Conservation (phyloP, 2,797 vertebrate species). For the Labeo calbasu region DNA sequence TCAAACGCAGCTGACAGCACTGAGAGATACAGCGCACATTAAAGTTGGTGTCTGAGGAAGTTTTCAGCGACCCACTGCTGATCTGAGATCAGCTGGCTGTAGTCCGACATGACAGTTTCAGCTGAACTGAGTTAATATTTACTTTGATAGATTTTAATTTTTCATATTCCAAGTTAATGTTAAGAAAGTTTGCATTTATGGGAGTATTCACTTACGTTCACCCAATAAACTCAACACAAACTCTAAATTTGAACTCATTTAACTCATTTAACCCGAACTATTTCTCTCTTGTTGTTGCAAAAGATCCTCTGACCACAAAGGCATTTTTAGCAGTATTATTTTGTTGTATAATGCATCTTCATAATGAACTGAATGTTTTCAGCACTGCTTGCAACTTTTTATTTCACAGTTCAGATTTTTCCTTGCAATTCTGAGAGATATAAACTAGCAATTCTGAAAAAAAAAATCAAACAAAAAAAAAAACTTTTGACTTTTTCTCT, state of each 20-base stretch:
- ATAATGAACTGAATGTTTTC: neutral
- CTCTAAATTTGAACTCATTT: neutral
- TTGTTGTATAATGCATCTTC: neutral
- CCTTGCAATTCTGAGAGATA: neutral
- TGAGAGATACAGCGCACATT: neutral
- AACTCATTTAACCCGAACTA: neutral
- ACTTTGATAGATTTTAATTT: neutral
- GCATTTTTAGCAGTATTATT: neutral
- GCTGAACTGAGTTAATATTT: neutral
- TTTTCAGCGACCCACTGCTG: neutral
- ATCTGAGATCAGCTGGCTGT: slow-evolving; percentile 21
- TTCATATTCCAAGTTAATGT: neutral
- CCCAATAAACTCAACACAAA: neutral
- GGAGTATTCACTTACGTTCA: neutral
- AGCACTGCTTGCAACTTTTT: neutral
- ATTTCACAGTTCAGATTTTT: neutral
- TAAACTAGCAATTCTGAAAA: no score
- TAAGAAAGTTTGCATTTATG: slow-evolving; percentile 3
- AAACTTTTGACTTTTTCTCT: no score
- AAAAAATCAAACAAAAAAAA: no score
- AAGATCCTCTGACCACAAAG: neutral
- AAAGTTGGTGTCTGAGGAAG: neutral
- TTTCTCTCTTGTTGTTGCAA: neutral
- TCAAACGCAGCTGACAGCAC: slow-evolving; percentile 51
- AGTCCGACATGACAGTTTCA: neutral